Conservation (phyloP, 2,113 vertebrate species). For the Eleginops maclovinus region DNA sequence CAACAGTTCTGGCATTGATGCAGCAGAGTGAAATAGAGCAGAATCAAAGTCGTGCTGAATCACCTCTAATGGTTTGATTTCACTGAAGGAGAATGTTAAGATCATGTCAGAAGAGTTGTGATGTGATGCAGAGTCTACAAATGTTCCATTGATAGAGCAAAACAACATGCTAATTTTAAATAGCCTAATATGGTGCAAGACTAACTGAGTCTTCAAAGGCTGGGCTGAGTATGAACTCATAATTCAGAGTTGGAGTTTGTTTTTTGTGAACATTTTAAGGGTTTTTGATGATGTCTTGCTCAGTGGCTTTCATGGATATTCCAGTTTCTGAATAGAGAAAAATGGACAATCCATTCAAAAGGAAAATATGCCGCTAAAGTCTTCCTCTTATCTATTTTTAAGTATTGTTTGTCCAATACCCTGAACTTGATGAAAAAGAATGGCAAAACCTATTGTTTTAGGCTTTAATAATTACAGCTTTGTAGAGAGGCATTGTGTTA, state of each 20-base stretch:
- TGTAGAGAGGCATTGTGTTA: background rate
- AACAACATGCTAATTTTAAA: background rate
- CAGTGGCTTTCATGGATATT: background rate
- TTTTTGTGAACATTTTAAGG: background rate
- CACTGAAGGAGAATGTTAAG: background rate
- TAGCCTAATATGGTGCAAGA: background rate
- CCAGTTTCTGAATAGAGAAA: background rate
- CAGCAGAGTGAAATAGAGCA: conserved; percentile 8
- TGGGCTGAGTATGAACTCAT: background rate
- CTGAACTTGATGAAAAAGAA: background rate
- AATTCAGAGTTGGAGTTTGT: background rate
- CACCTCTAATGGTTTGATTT: background rate
- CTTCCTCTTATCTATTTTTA: background rate
- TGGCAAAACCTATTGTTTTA: background rate
- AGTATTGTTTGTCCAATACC: background rate
- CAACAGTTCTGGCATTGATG: conserved; percentile 6
- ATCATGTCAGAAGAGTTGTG: background rate
- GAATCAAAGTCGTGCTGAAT: background rate
- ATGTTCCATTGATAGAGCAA: background rate
- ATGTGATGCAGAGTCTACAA: background rate
- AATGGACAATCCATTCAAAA: background rate
- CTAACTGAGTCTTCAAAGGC: background rate
- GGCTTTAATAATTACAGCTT: background rate
- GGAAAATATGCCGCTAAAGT: background rate
- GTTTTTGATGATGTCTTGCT: background rate